Conservation (phyloP, 2,888 invertebrate species). For the Drosophila paramelanica region DNA sequence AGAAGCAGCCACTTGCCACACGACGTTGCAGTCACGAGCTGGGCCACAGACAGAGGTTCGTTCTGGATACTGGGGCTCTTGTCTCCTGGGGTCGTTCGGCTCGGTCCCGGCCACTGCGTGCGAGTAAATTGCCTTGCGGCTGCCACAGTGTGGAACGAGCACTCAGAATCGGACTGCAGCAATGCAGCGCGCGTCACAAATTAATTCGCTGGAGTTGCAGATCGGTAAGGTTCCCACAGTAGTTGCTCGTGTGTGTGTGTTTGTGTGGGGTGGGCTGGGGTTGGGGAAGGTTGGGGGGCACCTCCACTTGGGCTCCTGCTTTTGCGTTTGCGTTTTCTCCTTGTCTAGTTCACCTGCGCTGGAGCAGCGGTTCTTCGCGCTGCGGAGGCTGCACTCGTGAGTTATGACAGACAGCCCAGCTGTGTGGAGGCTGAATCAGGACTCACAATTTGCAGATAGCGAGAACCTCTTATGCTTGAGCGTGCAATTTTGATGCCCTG, state of each 20-base stretch:
- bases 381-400: conserved; percentile 68
- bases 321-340: conserved; percentile 23
- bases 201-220: conserved; percentile 71
- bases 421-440: conserved; percentile 45
- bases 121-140: conserved; percentile 77
- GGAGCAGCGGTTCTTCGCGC: conserved; percentile 75
- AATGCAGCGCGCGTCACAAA: conserved; percentile 78
- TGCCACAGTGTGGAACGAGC: conserved; percentile 47
- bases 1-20: conserved; percentile 74
- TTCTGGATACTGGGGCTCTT: conserved; percentile 14
- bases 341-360: conserved; percentile 77
- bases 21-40: conserved; percentile 63
- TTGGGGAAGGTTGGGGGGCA: conserved; percentile 8
- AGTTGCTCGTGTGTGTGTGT: conserved; percentile 37
- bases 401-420: conserved; percentile 77
- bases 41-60: conserved; percentile 8
- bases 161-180: conserved; percentile 47
- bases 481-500: conserved; percentile 61
- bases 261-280: no score
- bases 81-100: conserved; percentile 14
- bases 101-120: conserved; percentile 56
- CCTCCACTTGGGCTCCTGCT: conserved; percentile 14
- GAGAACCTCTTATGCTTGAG: conserved; percentile 70
- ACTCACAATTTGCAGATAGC: conserved; percentile 18
- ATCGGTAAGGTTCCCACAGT: conserved; percentile 78